phyloP scores from a whole-genome alignment of 2,113 vertebrate genomes.

The Accipiter virgatus region DNA sequence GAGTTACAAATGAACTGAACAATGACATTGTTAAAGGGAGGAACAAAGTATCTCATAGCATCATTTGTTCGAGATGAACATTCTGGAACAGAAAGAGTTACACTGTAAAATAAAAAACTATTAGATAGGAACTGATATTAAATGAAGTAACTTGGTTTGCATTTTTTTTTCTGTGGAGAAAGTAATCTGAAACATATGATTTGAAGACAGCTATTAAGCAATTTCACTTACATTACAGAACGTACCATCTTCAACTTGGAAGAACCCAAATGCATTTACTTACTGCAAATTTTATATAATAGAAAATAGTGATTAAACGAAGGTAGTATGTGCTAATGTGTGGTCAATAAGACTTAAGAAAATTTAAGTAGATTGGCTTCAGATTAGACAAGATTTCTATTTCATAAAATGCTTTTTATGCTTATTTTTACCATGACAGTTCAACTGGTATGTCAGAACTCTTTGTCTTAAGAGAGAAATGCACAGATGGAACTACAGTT shows the following conservation, averaged over 20 bases:
- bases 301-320: neutral
- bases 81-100: neutral
- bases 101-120: neutral
- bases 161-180: neutral
- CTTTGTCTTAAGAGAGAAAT: neutral
- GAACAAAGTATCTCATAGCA: neutral
- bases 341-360: neutral
- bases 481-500: neutral
- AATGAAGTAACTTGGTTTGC: neutral
- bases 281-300: neutral
- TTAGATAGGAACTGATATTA: neutral
- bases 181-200: neutral
- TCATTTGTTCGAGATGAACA: conserved; percentile 10
- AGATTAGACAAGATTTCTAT: neutral
- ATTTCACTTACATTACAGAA: neutral
- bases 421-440: neutral
- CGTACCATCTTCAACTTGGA: neutral
- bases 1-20: neutral
- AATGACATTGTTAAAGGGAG: neutral
- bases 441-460: neutral
- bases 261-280: neutral
- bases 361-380: neutral
- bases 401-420: neutral
- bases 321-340: neutral
- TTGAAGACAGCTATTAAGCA: neutral